Evolutionary conservation across 2,797 vertebrate species (phyloP), one percentile per base, ranked within the genome.

Genomic region (Helostoma temminkii): DNA sequence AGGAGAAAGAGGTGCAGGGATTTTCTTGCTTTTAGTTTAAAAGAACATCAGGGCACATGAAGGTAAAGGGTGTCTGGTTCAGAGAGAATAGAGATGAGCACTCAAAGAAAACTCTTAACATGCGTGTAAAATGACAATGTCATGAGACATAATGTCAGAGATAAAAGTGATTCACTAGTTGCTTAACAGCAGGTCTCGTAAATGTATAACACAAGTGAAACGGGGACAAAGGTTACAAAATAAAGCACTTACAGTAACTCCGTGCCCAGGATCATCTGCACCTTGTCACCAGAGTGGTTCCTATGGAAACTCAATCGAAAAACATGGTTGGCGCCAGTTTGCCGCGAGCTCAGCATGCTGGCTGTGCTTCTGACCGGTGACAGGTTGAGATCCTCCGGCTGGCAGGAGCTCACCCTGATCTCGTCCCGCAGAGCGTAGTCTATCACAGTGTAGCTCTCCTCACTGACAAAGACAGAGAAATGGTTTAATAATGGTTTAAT

Each of bases 371-470:
- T 94, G 14, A 94, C 89, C 0, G 96, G 96, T 1, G 96, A 97
- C 21, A 94, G 67, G 73, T 83, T 84, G 2, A 91, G 83, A 22
- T 98, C 95, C 72, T 97, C 95, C 0, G 72, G 76, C 36, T 95
- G 96, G 43, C 93, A 92, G 0, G 82, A 88, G 1, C 93, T 91
- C 64, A 99, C 97, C 89, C 92, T 84, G 66, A 99, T 96, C 85
- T 97, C 95, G 43, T 97, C 94, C 80, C 96, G 85, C 74, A 99
- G 86, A 0, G 96, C 93, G 26, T 99, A 96, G 73, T 97, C 97
- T 0, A 94, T 98, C 70, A 99, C 98, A 0, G 93, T 93, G 86
- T 98, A 98, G 8, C 96, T 98, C 80, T 99, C 98, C 58, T 99
- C 98, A 9, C 98, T 99, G 83, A 19, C 25, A 60, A 19, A 54